Percentiles rank a stretch among this genome's conserved stretches.
These are phyloP conservation scores for Pristionchus pacificus DNA, from an alignment of 1,140 invertebrate genomes.

Conservation along the genomic window DNA sequence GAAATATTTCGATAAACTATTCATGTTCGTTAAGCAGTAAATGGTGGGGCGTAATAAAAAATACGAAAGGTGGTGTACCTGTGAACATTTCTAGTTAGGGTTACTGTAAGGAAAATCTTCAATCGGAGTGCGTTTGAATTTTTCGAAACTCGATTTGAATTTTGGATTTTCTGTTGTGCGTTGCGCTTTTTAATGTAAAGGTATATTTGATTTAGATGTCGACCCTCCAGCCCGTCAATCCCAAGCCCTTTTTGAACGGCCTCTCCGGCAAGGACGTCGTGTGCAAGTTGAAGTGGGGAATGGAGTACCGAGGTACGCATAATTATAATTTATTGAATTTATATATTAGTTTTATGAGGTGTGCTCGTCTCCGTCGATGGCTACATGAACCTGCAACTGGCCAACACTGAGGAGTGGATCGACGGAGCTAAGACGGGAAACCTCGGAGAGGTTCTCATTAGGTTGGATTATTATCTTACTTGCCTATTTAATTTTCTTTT, in stretches of 20 bases:
- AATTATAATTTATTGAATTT: slow-evolving; percentile 3
- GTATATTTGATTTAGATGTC: background rate
- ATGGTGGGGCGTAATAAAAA: no score
- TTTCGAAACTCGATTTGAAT: no score
- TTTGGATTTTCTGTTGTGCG: no score
- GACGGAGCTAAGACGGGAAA: slow-evolving; percentile 85
- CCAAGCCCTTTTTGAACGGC: slow-evolving; percentile 96
- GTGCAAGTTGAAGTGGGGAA: slow-evolving; percentile 98
- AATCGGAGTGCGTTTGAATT: no score
- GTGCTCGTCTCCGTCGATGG: slow-evolving; percentile 93
- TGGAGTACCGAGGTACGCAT: slow-evolving; percentile 86
- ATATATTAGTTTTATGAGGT: slow-evolving; percentile 35
- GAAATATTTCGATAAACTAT: no score
- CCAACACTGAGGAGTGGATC: slow-evolving; percentile 96
- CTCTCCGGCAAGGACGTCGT: slow-evolving; percentile 94
- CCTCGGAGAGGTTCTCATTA: slow-evolving; percentile 90
- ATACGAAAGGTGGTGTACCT: no score
- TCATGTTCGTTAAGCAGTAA: no score
- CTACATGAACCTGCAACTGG: slow-evolving; percentile 98
- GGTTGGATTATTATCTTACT: slow-evolving; percentile 59
- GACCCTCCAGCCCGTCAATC: slow-evolving; percentile 75
- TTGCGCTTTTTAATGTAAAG: no score
- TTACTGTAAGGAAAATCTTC: no score
- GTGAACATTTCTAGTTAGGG: no score
- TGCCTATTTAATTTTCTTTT: background rate